Percentiles rank a stretch among this genome's conserved stretches.
phyloP scores from a whole-genome alignment of 2,113 vertebrate genomes.

The Cochlearius cochlearius region DNA sequence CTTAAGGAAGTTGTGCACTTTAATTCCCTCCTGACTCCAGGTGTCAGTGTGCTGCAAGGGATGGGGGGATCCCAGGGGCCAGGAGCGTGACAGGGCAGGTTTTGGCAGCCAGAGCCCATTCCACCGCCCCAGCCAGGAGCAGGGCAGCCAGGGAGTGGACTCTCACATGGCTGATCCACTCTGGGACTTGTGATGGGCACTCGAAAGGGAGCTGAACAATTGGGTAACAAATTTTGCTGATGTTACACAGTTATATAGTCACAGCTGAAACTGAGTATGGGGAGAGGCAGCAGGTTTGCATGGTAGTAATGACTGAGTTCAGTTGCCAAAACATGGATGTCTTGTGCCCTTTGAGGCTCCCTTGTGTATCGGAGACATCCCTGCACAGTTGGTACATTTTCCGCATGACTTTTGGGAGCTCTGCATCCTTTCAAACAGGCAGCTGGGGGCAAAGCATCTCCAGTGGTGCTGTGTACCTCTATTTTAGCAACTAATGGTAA shows the following conservation, averaged over 20 bases:
- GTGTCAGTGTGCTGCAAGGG: background rate
- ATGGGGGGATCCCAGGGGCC: background rate
- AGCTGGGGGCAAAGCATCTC: background rate
- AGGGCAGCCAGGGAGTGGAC: background rate
- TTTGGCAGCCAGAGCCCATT: background rate
- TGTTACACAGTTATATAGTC: accelerated
- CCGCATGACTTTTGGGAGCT: background rate
- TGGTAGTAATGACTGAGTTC: background rate
- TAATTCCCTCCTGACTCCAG: background rate
- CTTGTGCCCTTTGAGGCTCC: background rate
- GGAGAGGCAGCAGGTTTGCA: background rate
- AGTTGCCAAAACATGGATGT: background rate
- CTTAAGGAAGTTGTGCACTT: background rate
- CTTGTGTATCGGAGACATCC: background rate
- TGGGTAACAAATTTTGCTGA: background rate
- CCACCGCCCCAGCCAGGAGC: background rate
- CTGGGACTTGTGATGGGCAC: background rate
- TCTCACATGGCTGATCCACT: background rate
- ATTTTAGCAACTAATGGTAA: background rate
- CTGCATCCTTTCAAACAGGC: background rate
- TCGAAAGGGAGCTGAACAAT: background rate
- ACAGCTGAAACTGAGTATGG: background rate
- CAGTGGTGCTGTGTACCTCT: background rate
- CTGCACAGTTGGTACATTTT: background rate
- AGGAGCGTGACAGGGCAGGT: background rate